These are phyloP conservation scores for Xenopus laevis DNA, from an alignment of 2,113 vertebrate species.

Conservation along the genomic window DNA sequence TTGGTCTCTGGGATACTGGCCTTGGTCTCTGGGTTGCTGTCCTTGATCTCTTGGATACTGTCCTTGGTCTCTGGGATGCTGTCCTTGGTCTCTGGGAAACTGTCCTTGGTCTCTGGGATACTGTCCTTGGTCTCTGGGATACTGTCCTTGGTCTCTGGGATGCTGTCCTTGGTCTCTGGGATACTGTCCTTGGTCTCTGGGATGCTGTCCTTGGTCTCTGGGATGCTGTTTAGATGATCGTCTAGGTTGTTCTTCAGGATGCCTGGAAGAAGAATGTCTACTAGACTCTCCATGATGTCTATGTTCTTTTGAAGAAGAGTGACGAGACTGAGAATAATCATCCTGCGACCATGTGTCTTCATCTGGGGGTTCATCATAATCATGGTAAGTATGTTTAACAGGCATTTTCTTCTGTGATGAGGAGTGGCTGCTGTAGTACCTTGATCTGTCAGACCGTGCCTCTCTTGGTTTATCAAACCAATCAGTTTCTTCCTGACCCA, in stretches of 20 bases:
- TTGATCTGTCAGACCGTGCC: constrained; percentile 84
- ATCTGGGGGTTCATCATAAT: constrained; percentile 90
- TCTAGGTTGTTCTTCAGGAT: constrained; percentile 77
- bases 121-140: no score
- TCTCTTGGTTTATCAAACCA: constrained; percentile 99
- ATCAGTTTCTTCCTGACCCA: constrained; percentile 98
- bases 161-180: no score
- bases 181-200: no score
- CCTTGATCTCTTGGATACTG: no score
- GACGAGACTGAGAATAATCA: constrained; percentile 78
- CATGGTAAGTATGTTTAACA: constrained; percentile 89
- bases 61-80: no score
- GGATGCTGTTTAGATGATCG: constrained; percentile 81
- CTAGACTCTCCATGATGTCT: constrained; percentile 83
- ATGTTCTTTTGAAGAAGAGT: constrained; percentile 79
- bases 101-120: no score
- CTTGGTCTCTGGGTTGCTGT: no score
- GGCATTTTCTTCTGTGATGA: constrained; percentile 84
- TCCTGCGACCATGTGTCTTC: constrained; percentile 84
- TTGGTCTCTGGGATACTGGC: constrained; percentile 78
- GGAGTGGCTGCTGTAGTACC: constrained; percentile 85
- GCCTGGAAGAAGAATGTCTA: constrained; percentile 81
- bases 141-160: no score
- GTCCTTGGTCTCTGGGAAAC: no score
- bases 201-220: constrained; percentile 77